A percentile compares a stretch with the other conserved stretches of the same genome.
These are phyloP conservation scores for Saccostrea glomerata DNA, from an alignment of 1,140 invertebrate species.

Conservation along the genomic window DNA sequence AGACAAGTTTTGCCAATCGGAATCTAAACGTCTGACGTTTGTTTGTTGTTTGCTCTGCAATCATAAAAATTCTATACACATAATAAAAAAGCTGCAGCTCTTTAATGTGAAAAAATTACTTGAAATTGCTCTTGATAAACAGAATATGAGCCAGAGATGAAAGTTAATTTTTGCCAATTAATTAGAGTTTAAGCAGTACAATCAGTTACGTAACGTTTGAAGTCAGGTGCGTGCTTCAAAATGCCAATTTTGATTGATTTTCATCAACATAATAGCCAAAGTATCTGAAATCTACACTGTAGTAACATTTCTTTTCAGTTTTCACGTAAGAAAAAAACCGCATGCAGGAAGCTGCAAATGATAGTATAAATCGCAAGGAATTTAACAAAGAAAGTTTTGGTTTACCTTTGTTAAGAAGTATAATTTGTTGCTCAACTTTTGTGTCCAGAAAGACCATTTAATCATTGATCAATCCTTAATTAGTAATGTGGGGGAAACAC, in stretches of 20 bases:
- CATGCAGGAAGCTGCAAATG: no score
- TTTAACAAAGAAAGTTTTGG: neutral
- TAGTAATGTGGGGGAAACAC: no score
- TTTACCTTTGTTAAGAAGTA: neutral
- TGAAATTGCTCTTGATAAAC: neutral
- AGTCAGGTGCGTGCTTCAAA: neutral
- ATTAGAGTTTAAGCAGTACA: neutral
- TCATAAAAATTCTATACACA: neutral
- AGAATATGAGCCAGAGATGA: neutral
- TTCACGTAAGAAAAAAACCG: neutral
- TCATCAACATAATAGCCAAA: neutral
- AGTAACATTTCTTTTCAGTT: no score
- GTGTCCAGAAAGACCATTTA: no score
- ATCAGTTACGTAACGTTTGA: neutral
- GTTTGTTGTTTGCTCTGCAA: neutral
- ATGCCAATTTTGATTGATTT: neutral
- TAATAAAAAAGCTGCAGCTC: neutral
- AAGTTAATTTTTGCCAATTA: neutral
- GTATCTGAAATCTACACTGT: neutral
- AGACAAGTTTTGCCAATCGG: no score
- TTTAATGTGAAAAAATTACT: conserved; percentile 5
- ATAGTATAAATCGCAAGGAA: neutral
- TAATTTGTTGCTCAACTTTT: no score
- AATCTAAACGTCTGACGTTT: no score
- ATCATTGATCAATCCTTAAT: no score